Evolutionary conservation across 2,888 invertebrate species (phyloP), one percentile per base, ranked within the genome.

Genomic region (Gnatocerus cornutus): DNA sequence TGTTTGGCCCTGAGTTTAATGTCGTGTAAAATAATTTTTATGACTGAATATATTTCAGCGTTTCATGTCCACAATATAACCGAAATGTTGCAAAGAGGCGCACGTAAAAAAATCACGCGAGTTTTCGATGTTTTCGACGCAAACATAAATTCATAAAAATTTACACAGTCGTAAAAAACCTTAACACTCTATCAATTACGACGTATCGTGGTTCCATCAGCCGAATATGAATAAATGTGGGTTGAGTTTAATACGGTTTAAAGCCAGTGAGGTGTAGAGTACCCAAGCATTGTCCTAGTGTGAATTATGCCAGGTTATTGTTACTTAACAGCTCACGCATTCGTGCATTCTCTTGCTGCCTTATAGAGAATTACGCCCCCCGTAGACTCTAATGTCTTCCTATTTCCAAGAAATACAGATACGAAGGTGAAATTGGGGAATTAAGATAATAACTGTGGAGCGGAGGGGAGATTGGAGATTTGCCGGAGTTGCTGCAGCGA

Each of bases 291-390:
- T 77, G 77, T 78, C 72, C 74, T 70, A 74, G 74, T 72, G 77
- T 75, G 75, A 77, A 77, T 76, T 78, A 77, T 76, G 71, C 68
- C 74, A 72, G 75, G 76, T 78, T 78, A 78, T 77, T 78, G 78
- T 78, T 74, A 73, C 73, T 75, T 75, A 78, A 77, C 77, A 70
- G 73, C 74, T 74, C 74, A 76, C 76, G 75, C 77, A 70, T 75
- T 72, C 75, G 68, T 71, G 69, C 69, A 74, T 75, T 73, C 68
- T 71, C 75, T 73, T 71, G 74, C 72, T 74, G 73, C 71, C 64
- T 65, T 76, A 69, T 68, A 71, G 72, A 73, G 68, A 69, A 75
- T 73, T 71, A 68, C 73, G 68, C 71, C 75, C 72, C 71, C 72
- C 68, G 61, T 71, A 63, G 67, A 45, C 68, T 53, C 52, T 71